phyloP scores from a whole-genome alignment of 2,888 invertebrate genomes.

The Catotricha subobsoleta region DNA sequence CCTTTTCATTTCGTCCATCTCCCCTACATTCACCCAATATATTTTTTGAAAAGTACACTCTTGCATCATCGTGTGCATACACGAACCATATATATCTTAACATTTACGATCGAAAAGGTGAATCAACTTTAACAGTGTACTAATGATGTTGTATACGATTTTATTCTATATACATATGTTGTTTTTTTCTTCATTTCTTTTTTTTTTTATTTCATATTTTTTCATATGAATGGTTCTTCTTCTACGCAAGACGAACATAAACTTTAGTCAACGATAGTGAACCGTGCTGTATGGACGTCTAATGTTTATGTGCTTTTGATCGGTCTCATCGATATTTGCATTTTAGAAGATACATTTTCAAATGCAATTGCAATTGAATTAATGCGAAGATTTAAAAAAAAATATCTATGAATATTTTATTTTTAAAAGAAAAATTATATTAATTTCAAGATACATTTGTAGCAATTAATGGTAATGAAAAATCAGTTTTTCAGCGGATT shows the following conservation, averaged over 20 bases:
- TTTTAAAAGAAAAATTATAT: not conserved
- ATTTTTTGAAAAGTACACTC: too few species aligned
- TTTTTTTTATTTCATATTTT: not conserved
- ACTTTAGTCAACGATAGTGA: slow-evolving; percentile 26
- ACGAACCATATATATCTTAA: too few species aligned
- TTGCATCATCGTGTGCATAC: too few species aligned
- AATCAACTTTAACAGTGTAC: too few species aligned
- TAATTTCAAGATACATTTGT: not conserved
- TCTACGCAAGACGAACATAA: slow-evolving; percentile 3
- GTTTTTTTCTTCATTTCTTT: not conserved
- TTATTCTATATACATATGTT: too few species aligned
- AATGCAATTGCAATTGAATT: not conserved
- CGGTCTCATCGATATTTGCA: not conserved
- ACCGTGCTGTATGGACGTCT: slow-evolving; percentile 26
- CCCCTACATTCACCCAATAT: too few species aligned
- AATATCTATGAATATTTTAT: not conserved
- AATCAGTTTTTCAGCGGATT: not conserved
- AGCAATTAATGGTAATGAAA: not conserved
- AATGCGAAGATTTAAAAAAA: not conserved
- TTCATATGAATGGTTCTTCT: not conserved
- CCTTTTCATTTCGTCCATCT: too few species aligned
- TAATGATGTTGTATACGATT: too few species aligned
- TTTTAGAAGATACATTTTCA: not conserved
- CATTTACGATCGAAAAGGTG: too few species aligned
- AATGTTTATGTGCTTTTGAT: slow-evolving; percentile 6